Evolutionary conservation across 1,140 invertebrate species (phyloP), one percentile per base, ranked within the genome.

Genomic region (Phthorimaea operculella): DNA sequence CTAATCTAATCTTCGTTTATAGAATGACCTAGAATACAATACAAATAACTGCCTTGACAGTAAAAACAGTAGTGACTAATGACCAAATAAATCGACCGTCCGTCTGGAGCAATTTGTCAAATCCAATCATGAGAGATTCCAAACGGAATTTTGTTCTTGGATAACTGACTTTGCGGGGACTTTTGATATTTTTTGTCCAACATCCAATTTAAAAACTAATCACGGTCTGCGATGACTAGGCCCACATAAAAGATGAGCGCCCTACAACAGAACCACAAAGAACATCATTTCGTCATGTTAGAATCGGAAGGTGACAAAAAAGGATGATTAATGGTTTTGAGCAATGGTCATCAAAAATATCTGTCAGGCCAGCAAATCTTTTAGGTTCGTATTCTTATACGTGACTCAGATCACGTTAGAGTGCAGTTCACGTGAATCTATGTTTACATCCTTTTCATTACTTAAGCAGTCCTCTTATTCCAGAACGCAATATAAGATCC

Each of bases 191-290:
- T 74, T 79, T 79, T 74, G 69, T 72, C 53, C 48, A 52, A 50
- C 68, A 70, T 58, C 77, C 79, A 80, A 82, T 80, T 80, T 80
- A 76, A 80, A 82, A 82, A 78, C 77, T 82, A 82, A 82, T 82
- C 77, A 80, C 68, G 70, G 54, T 61, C 57, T 33, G 60, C 64
- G 73, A 74, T 75, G 74, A 77, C 77, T 76, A 73, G 76, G 63
- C 62, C 62, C 66, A 60, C 68, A 72, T 72, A 67, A 65, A 62
- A 70, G 65, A 73, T 70, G 59, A 74, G 67, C 70, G 71, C 70
- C 74, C 74, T 68, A 72, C 68, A 70, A 73, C 64, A 59, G 56
- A 55, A 56, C 57, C 64, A 79, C 75, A 82, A 78, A 79, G 78
- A 81, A 77, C 63, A 78, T 79, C 74, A 80, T 77, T 79, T 80